Evolutionary conservation across 2,797 vertebrate genomes (phyloP).

Genomic region (Pseudochirops cupreus): DNA sequence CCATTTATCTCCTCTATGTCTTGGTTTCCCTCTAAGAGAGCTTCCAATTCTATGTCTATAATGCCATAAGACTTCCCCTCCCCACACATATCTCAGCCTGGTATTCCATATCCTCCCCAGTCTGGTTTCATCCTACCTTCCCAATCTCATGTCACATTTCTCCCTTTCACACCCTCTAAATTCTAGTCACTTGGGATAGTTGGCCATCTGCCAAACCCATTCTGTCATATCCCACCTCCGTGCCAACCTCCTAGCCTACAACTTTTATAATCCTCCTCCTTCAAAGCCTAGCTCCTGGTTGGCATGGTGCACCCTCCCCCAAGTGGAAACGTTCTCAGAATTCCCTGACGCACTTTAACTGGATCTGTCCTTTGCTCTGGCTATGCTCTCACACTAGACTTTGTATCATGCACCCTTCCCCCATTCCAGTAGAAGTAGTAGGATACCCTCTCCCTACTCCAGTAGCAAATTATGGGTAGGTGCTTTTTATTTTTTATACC

Average conservation of each 20-base stretch:
- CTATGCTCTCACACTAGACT: not conserved
- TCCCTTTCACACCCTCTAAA: fast-evolving
- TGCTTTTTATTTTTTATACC: not conserved
- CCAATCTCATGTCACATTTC: not conserved
- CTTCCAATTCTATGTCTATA: too few relatives aligned
- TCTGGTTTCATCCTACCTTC: not conserved
- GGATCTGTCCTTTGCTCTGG: not conserved
- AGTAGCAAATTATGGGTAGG: not conserved
- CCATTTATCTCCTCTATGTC: too few relatives aligned
- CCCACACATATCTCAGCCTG: too few relatives aligned
- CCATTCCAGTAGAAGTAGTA: too few relatives aligned
- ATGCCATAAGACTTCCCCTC: too few relatives aligned
- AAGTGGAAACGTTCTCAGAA: not conserved
- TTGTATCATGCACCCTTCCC: not conserved
- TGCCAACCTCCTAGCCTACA: not conserved
- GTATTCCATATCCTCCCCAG: not conserved
- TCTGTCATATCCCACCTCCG: not conserved
- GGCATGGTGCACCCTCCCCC: too few relatives aligned
- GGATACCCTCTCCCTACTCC: not conserved
- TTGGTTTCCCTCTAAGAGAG: too few relatives aligned
- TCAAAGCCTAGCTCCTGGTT: too few relatives aligned
- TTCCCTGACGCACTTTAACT: not conserved
- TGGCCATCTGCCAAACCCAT: not conserved
- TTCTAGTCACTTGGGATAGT: not conserved
- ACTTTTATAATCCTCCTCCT: too few relatives aligned